Percentiles rank a stretch among this genome's conserved stretches.
These are phyloP conservation scores for Meta bourneti DNA, from an alignment of 2,888 invertebrate species.

Conservation along the genomic window DNA sequence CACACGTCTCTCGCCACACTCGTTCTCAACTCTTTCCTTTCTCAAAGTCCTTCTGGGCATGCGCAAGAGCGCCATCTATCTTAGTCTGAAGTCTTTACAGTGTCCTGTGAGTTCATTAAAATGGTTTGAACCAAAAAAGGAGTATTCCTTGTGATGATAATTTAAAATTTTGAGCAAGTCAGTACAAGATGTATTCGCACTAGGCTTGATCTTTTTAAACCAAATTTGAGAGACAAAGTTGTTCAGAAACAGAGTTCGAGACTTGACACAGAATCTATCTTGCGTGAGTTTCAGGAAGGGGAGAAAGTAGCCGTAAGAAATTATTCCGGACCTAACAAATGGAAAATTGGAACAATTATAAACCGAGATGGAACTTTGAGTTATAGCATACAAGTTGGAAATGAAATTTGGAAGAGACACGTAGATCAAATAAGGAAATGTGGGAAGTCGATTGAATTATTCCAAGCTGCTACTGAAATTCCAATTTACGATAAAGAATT, in stretches of 20 bases:
- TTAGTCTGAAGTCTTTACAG: too few relatives aligned
- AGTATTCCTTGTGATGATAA: too few relatives aligned
- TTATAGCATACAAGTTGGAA: slow-evolving; percentile 57
- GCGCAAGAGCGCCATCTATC: too few relatives aligned
- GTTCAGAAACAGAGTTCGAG: slow-evolving; percentile 48
- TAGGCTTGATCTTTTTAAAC: slow-evolving; percentile 2
- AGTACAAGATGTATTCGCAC: slow-evolving; percentile 30
- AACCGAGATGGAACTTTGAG: too few relatives aligned
- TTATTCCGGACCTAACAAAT: slow-evolving; percentile 59
- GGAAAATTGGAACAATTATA: slow-evolving; percentile 57
- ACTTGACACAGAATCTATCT: slow-evolving; percentile 63
- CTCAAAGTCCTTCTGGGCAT: too few relatives aligned
- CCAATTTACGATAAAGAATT: slow-evolving; percentile 63
- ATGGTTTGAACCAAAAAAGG: too few relatives aligned
- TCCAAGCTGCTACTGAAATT: slow-evolving; percentile 59
- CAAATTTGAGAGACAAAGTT: slow-evolving; percentile 54
- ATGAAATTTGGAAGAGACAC: slow-evolving; percentile 59
- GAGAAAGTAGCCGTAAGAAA: slow-evolving; percentile 65
- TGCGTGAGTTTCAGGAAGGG: slow-evolving; percentile 63
- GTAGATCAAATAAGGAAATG: slow-evolving; percentile 62
- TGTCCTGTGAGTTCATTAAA: too few relatives aligned
- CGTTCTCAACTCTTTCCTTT: too few relatives aligned
- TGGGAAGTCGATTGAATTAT: slow-evolving; percentile 58
- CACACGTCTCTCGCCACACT: too few relatives aligned
- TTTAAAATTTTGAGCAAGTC: too few relatives aligned